Evolutionary conservation across 2,888 invertebrate genomes (phyloP), one percentile per base, ranked within the genome.

Genomic region (Trisateles emortualis): DNA sequence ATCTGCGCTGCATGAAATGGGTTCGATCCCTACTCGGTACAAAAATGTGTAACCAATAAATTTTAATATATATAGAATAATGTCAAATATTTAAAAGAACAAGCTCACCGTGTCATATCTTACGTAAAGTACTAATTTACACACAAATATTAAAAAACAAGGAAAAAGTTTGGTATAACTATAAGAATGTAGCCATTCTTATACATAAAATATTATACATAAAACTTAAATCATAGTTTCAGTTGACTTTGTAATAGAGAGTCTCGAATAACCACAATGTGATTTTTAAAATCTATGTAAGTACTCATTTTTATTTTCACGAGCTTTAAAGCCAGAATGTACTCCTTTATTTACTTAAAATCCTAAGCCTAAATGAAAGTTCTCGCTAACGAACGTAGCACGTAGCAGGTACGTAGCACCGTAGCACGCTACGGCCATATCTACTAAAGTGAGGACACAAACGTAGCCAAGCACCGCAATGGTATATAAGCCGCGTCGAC

Each of bases 401-500:
- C 54, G 57, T 55, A 64, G 65, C 63, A 57, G 55, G 40, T 24
- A 1, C 55, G 74, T 74, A 73, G 68, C 67, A 30, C 38, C 59
- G 64, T 75, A 74, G 68, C 63, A 66, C 66, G 63, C 70, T 72
- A 73, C 75, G 75, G 74, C 67, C 67, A 52, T 74, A 79, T 77
- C 82, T 80, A 84, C 83, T 82, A 76, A 78, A 72, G 67, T 60
- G 40, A 57, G 60, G 60, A 71, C 71, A 65, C 72, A 63, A n/a
- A 64, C 56, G 55, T 55, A 74, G 72, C 72, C 64, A 60, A 62
- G 52, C 51, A 58, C 66, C 75, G 68, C 68, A 73, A 66, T 68
- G 68, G 76, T 91, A 91, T 91, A 91, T 83, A 91, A 91, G 75
- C 76, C 68, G 74, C 64, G 77, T 63, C 72, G 72, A 72, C 72